Conservation (phyloP, 2,797 vertebrate species). For the Buphagus erythrorhynchus region DNA sequence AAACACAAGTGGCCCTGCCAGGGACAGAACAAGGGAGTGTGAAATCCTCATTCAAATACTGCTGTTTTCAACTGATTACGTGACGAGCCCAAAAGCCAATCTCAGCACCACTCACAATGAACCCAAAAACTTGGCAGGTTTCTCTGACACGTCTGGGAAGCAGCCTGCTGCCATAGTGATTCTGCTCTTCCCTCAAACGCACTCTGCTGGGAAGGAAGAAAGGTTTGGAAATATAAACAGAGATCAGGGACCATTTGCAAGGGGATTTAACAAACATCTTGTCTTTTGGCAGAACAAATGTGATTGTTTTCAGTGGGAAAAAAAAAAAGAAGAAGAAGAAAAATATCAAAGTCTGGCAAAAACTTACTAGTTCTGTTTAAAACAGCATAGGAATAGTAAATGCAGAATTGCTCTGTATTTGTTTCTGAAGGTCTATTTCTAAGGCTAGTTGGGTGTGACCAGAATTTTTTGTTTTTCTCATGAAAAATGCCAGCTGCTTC, state of each 20-base stretch:
- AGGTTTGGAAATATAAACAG: slow-evolving; percentile 5
- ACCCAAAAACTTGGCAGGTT: slow-evolving; percentile 11
- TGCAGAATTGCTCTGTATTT: neutral
- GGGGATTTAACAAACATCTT: neutral
- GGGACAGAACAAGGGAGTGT: neutral
- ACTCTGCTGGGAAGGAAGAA: neutral
- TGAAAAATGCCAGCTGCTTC: neutral
- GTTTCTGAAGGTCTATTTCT: neutral
- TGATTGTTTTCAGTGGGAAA: neutral
- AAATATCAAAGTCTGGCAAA: neutral
- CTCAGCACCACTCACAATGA: neutral
- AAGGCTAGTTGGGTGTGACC: neutral
- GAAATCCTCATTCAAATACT: neutral
- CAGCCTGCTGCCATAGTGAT: slow-evolving; percentile 34
- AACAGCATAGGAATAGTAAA: neutral
- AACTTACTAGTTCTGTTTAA: neutral
- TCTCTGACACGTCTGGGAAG: neutral
- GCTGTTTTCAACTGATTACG: neutral
- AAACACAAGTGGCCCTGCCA: neutral
- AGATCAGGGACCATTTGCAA: neutral
- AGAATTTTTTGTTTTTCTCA: neutral
- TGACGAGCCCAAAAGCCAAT: neutral
- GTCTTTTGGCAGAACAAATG: neutral
- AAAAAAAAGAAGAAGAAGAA: neutral
- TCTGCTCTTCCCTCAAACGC: neutral